These are phyloP conservation scores for Drosophila gunungcola DNA, from an alignment of 1,140 invertebrate genomes.

Conservation along the genomic window DNA sequence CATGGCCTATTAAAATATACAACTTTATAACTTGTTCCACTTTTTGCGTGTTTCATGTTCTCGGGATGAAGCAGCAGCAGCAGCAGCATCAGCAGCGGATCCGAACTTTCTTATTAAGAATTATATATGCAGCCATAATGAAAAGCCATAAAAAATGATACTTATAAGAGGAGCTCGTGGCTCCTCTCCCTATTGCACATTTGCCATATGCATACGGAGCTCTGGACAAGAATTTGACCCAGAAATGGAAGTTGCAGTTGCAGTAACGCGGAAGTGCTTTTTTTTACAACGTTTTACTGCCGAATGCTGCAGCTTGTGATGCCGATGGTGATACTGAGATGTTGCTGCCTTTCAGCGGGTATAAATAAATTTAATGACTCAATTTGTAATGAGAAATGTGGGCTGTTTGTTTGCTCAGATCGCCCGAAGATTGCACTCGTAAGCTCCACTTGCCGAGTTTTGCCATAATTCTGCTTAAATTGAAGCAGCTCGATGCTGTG, in stretches of 20 bases:
- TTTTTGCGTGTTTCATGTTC: conserved; percentile 19
- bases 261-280: conserved; percentile 70
- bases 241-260: conserved; percentile 67
- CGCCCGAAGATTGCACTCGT: conserved; percentile 36
- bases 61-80: conserved; percentile 2
- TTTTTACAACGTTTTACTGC: conserved; percentile 52
- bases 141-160: conserved; percentile 81
- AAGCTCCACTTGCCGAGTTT: conserved; percentile 54
- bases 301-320: conserved; percentile 18
- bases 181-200: conserved; percentile 30
- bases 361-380: conserved; percentile 83
- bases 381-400: conserved; percentile 82
- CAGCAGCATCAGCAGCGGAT: not conserved
- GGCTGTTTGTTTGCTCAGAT: conserved; percentile 48
- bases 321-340: conserved; percentile 10
- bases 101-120: conserved; percentile 74
- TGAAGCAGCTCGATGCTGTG: conserved; percentile 42
- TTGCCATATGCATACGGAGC: conserved; percentile 27
- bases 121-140: conserved; percentile 75
- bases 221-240: conserved; percentile 63
- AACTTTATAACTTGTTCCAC: conserved; percentile 75
- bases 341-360: conserved; percentile 69
- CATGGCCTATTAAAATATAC: conserved; percentile 76
- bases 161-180: conserved; percentile 51
- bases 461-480: conserved; percentile 72